A percentile compares a stretch with the other conserved stretches of the same genome.
These are phyloP conservation scores for Hydropotes inermis DNA, from an alignment of 2,113 vertebrate genomes.

Conservation along the genomic window DNA sequence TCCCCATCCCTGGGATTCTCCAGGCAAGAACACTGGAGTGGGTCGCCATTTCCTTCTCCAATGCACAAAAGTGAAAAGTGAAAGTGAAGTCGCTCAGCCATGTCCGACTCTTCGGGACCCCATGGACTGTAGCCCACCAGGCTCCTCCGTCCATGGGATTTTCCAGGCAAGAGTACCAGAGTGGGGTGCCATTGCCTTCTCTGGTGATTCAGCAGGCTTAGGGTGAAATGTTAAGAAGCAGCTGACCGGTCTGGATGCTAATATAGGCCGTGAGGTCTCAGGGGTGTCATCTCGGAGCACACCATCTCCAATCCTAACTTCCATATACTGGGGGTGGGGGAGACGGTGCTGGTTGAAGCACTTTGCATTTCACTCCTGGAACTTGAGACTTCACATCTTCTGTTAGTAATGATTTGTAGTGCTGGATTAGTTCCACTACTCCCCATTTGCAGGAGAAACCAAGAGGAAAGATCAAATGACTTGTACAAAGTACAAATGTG, in stretches of 20 bases:
- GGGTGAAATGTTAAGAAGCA: constrained; percentile 43
- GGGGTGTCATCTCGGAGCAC: neutral
- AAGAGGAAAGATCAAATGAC: neutral
- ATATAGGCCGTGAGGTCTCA: neutral
- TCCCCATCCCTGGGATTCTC: too few relatives aligned
- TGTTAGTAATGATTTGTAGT: neutral
- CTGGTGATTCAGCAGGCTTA: constrained; percentile 34
- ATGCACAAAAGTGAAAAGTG: too few relatives aligned
- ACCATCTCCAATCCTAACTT: neutral
- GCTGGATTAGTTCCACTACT: neutral
- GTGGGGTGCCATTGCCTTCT: too few relatives aligned
- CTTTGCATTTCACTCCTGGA: neutral
- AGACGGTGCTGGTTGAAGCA: neutral
- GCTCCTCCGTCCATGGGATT: too few relatives aligned
- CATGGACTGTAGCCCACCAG: too few relatives aligned
- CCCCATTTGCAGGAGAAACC: neutral
- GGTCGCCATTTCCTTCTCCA: too few relatives aligned
- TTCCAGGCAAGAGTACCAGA: too few relatives aligned
- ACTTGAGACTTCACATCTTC: neutral
- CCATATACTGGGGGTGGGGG: neutral
- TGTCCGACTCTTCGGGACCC: too few relatives aligned
- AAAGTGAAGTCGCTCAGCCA: too few relatives aligned
- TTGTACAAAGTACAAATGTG: neutral
- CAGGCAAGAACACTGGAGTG: too few relatives aligned
- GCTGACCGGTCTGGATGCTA: constrained; percentile 31